Conservation (phyloP, 2,888 invertebrate species). For the Noctuana brunneofusca region DNA sequence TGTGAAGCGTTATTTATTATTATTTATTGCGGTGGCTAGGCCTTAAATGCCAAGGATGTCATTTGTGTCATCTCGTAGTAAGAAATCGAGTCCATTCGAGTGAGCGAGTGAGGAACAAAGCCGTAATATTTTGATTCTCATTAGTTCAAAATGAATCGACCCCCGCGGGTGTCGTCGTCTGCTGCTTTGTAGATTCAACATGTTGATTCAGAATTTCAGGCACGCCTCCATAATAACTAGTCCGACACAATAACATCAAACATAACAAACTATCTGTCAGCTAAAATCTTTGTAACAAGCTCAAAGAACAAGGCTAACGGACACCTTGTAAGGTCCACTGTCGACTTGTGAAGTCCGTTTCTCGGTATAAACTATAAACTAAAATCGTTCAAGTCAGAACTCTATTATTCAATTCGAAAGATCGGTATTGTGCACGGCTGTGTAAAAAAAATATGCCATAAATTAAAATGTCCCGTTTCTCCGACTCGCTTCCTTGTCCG, state of each 20-base stretch:
- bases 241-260: conserved; percentile 63
- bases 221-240: conserved; percentile 62
- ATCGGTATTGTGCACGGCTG: conserved; percentile 70
- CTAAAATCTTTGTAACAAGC: conserved; percentile 60
- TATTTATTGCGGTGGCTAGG: background rate
- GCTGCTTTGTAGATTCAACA: conserved; percentile 47
- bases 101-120: conserved; percentile 53
- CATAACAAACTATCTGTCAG: conserved; percentile 62
- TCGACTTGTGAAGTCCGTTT: conserved; percentile 81
- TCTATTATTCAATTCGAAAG: conserved; percentile 78
- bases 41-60: conserved; percentile 43
- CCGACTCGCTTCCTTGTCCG: conserved; percentile 52
- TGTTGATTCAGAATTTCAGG: conserved; percentile 40
- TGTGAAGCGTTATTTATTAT: too few relatives aligned
- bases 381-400: conserved; percentile 67
- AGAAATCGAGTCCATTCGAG: conserved; percentile 55
- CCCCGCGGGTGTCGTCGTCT: conserved; percentile 50
- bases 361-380: conserved; percentile 65
- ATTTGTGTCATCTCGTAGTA: conserved; percentile 35
- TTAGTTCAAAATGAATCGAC: conserved; percentile 71
- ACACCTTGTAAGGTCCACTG: conserved; percentile 53
- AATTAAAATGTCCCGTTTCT: conserved; percentile 78
- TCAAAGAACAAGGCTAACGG: conserved; percentile 67
- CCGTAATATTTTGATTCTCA: conserved; percentile 68
- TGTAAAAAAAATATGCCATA: conserved; percentile 74